Base-by-base conservation (phyloP, 2,113 vertebrate species). In the Oreotrochilus melanogaster region DNA sequence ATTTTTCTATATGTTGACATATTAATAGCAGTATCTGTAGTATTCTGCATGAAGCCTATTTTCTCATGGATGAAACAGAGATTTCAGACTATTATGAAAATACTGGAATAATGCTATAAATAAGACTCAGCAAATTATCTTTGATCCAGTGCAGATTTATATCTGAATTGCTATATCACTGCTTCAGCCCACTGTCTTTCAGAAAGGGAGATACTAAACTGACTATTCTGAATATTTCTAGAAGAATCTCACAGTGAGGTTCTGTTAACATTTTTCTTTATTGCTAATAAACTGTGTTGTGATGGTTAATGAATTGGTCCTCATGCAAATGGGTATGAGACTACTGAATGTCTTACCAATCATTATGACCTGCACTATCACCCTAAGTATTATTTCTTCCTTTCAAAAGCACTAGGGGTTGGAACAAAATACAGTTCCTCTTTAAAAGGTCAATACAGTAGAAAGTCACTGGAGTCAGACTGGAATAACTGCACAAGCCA, bases 391-490 rank as follows among this genome's bases (percentile, higher is more conserved):
- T 93, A 79, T 88, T 93, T 90, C 84, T 96, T 94, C 53, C 42
- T 95, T 96, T 94, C 53, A 64, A 94, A 95, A 88, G 23, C 11
- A 53, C 42, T 64, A 69, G 47, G 67, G 23, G 64, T 57, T 78
- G 24, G 58, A 95, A 95, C 53, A 95, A 96, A 96, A 95, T 47
- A 51, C 23, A 42, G 37, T 92, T 37, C 22, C 43, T 88, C 47
- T 96, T 73, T 85, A 39, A 86, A 86, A 61, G 89, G 91, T 87
- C 80, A 71, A 11, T 82, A 14, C n/a, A 75, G 60, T 94, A 71
- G 86, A 97, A 96, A 96, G 86, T 94, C 91, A 90, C 35, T 65
- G 62, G 71, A 96, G 78, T 88, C 71, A 88, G 53, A 82, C 79
- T 91, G 89, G 87, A 96, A 85, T 58, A 93, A 93, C 93, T 87